phyloP scores from a whole-genome alignment of 2,113 vertebrate species.

The Tychaedon coryphoeus region DNA sequence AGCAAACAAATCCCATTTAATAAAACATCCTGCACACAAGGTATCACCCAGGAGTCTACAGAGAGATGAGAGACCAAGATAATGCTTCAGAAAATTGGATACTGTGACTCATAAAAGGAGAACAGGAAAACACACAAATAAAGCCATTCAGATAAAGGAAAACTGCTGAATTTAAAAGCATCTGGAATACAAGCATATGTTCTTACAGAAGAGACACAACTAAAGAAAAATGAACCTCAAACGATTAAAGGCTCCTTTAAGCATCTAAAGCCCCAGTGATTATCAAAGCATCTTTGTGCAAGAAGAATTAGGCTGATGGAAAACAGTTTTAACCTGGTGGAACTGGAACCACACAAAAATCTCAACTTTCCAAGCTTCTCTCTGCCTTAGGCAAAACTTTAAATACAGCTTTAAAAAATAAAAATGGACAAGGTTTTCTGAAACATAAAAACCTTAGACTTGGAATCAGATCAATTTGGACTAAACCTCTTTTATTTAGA shows the following conservation, averaged over 20 bases:
- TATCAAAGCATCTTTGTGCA: not conserved
- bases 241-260: not conserved
- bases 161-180: constrained; percentile 6
- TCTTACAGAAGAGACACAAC: not conserved
- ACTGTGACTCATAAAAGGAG: not conserved
- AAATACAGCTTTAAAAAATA: not conserved
- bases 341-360: not conserved
- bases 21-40: not conserved
- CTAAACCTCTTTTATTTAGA: not conserved
- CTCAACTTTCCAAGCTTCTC: not conserved
- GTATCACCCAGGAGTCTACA: not conserved
- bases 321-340: not conserved
- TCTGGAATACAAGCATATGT: not conserved
- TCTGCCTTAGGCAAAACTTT: not conserved
- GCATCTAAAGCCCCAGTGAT: not conserved
- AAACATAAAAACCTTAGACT: not conserved
- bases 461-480: not conserved
- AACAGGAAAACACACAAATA: constrained; percentile 5
- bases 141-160: not conserved
- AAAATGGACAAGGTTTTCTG: not conserved
- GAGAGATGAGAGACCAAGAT: constrained; percentile 10
- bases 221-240: not conserved
- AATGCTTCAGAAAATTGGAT: constrained; percentile 21
- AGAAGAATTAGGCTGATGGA: not conserved
- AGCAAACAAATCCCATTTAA: constrained; percentile 9